Conservation (phyloP, 2,888 invertebrate species). For the Oligia fasciuncula region DNA sequence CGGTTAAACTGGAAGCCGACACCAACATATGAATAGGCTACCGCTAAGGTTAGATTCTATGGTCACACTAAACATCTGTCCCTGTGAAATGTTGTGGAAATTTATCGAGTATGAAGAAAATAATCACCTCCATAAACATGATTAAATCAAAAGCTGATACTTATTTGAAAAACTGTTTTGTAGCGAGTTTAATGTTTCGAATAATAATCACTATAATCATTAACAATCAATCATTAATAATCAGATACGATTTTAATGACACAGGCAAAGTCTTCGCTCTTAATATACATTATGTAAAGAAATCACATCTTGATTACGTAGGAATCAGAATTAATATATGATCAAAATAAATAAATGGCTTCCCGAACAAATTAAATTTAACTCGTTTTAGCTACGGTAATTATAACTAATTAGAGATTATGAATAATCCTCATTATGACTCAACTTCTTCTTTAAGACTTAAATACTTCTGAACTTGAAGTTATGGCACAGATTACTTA, state of each 20-base stretch:
- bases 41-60: background rate
- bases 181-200: background rate
- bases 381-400: conserved; percentile 32
- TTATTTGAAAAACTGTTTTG: background rate
- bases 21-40: too few relatives aligned
- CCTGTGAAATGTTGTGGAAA: background rate
- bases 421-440: conserved; percentile 28
- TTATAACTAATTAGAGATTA: conserved; percentile 39
- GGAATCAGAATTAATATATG: conserved; percentile 12
- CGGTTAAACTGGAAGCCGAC: too few relatives aligned
- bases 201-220: background rate
- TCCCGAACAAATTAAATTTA: conserved; percentile 38
- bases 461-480: conserved; percentile 14
- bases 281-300: background rate
- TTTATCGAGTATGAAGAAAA: background rate
- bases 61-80: background rate
- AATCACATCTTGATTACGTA: conserved; percentile 11
- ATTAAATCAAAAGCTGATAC: background rate
- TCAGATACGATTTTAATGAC: background rate
- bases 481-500: background rate
- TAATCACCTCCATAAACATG: background rate
- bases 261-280: background rate
- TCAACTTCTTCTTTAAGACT: conserved; percentile 15
- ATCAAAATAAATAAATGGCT: conserved; percentile 32
- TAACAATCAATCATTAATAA: too few relatives aligned